These are phyloP conservation scores for Vireo griseus DNA, from an alignment of 2,797 vertebrate genomes.

Conservation along the genomic window DNA sequence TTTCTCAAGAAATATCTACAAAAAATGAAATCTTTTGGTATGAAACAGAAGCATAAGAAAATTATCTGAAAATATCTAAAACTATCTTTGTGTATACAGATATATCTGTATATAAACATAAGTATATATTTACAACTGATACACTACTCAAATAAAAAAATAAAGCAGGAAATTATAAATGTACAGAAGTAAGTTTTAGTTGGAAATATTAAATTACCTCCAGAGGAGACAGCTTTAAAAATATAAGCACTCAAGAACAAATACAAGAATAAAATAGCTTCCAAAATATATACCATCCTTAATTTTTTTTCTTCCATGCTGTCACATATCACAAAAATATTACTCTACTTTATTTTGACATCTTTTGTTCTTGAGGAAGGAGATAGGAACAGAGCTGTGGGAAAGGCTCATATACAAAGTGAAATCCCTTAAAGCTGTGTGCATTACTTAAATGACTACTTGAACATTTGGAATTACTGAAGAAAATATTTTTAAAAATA, in stretches of 20 bases:
- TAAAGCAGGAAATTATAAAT: background rate
- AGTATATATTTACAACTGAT: background rate
- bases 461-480: background rate
- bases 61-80: background rate
- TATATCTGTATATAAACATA: background rate
- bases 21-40: background rate
- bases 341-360: background rate
- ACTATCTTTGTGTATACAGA: background rate
- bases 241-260: background rate
- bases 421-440: background rate
- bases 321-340: background rate
- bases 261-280: background rate
- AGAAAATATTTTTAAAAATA: background rate
- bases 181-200: background rate
- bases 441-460: background rate
- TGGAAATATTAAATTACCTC: background rate
- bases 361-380: background rate
- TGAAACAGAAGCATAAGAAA: background rate
- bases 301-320: background rate
- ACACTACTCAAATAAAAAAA: background rate
- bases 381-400: accelerated
- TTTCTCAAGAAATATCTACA: background rate
- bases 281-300: background rate
- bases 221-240: background rate
- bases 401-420: background rate